A percentile compares a stretch with the other conserved stretches of the same genome.
Conservation (phyloP, 1,140 invertebrate genomes). For the Arctopsyche grandis region DNA sequence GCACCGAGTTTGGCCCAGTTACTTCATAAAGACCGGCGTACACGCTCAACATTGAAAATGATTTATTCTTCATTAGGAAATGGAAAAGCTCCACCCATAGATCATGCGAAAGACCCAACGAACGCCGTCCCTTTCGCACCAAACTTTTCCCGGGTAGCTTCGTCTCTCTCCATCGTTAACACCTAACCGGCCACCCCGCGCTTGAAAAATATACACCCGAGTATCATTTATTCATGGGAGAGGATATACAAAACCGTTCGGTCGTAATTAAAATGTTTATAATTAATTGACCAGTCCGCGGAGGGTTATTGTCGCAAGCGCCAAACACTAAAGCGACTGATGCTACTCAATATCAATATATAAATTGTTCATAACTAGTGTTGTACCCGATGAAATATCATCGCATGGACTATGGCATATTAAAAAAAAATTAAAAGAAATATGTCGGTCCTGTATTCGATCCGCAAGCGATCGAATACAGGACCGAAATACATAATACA, state of each 20-base stretch:
- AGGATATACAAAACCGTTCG: constrained; percentile 4
- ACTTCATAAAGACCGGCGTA: background rate
- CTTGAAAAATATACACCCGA: background rate
- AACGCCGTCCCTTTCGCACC: background rate
- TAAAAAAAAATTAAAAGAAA: no score
- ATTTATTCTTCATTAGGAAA: constrained; percentile 41
- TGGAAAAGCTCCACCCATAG: constrained; percentile 36
- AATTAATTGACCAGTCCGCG: constrained; percentile 28
- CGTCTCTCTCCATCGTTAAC: no score
- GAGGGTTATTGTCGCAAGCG: constrained; percentile 15
- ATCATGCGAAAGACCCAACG: constrained; percentile 27
- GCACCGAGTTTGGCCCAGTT: background rate
- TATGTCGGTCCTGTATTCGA: no score
- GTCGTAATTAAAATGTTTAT: constrained; percentile 32
- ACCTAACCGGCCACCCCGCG: background rate
- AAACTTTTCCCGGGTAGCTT: background rate
- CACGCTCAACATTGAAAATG: constrained; percentile 21
- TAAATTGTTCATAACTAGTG: no score
- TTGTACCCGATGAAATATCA: no score
- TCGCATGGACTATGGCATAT: no score
- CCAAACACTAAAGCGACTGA: background rate
- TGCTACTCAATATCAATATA: no score
- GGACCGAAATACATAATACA: no score
- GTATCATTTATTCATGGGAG: constrained; percentile 31
- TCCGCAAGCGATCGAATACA: no score